phyloP scores from a whole-genome alignment of 2,113 vertebrate genomes.

The Bubo blakistoni region DNA sequence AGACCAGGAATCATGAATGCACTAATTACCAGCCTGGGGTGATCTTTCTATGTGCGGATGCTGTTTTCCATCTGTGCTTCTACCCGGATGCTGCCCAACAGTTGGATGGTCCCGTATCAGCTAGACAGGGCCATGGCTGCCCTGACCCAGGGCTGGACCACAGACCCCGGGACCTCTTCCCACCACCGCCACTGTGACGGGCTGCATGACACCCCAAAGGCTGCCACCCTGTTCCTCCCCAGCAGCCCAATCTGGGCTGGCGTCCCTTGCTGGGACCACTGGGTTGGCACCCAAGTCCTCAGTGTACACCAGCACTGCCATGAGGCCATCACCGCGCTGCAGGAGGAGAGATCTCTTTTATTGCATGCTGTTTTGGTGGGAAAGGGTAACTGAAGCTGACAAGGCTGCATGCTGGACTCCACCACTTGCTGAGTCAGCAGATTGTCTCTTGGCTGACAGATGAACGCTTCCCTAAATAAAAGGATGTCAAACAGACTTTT shows the following conservation, averaged over 20 bases:
- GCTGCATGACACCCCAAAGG: background rate
- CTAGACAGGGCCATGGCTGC: background rate
- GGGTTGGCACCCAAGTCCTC: background rate
- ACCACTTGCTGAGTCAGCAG: background rate
- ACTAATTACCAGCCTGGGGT: background rate
- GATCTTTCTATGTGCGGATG: background rate
- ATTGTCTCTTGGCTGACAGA: background rate
- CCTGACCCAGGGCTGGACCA: background rate
- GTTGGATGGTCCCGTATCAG: rapidly evolving
- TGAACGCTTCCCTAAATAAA: rapidly evolving
- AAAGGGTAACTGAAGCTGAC: background rate
- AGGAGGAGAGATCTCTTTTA: background rate
- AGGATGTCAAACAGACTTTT: background rate
- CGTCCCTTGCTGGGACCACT: background rate
- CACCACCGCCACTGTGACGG: background rate
- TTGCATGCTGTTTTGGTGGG: background rate
- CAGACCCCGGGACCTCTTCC: background rate
- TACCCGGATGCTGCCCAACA: background rate
- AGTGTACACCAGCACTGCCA: rapidly evolving
- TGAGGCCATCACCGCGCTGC: background rate
- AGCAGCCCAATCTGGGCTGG: background rate
- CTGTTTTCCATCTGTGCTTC: background rate
- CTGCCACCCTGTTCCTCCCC: background rate
- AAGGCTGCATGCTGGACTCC: background rate
- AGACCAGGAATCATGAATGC: background rate